Evolutionary conservation across 2,113 vertebrate genomes (phyloP), one percentile per base, ranked within the genome.

Genomic region (Platichthys stellatus): DNA sequence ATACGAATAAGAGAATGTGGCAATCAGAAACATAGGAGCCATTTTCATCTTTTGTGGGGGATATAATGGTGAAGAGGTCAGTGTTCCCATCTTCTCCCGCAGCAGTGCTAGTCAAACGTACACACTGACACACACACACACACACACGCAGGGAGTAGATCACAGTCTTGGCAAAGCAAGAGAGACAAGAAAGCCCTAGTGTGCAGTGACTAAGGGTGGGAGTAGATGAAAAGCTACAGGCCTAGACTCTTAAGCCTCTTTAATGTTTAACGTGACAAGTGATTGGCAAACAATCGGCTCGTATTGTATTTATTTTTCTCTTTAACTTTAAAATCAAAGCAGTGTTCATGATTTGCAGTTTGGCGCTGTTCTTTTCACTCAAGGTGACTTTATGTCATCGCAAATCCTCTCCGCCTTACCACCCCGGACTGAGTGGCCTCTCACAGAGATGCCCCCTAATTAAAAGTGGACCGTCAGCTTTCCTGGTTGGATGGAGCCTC

Each of bases 401-500:
- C 63, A 57, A 28, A 80, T 69, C 72, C 63, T 67, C 45, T 63
- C 35, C 43, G 62, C 82, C 68, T 61, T 73, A 47, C 54, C 72
- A 69, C 69, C 69, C 66, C 60, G 82, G 81, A 90, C 63, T 5
- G 64, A 63, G 56, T 59, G 72, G 74, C 86, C 88, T 78, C 80
- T 38, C 72, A 26, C 66, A 57, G 83, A 61, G 43, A 63, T 43
- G 76, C 1, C 63, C 54, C 64, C 76, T 90, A 83, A 90, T 91
- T 90, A 87, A 86, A 85, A 79, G 71, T 72, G 69, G 85, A 81
- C 87, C 47, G 71, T 64, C 76, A 68, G 69, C 67, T 63, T 51
- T 45, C 65, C 38, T 40, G n/a, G 15, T 63, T 65, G 90, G 73
- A 68, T 4, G 21, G 15, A 58, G 40, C 69, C 28, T 60, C 59